Evolutionary conservation across 2,797 vertebrate species (phyloP), one percentile per base, ranked within the genome.

Genomic region (Anolis apletophallus): DNA sequence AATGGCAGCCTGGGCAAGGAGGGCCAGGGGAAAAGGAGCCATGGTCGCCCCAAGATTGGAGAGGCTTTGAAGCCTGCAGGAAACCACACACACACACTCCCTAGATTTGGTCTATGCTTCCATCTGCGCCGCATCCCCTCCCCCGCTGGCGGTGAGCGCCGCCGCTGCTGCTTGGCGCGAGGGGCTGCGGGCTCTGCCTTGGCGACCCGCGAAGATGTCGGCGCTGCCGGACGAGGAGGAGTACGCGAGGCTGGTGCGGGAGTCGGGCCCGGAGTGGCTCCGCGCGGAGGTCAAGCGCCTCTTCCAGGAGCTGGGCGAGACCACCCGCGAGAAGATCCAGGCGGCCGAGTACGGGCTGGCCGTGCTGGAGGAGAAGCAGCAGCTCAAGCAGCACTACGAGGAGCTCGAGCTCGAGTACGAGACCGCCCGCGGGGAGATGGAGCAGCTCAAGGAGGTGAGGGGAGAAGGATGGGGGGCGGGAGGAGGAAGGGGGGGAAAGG

Each of bases 321-420:
- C 98, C 88, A 98, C 97, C 88, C 97, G 97, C 9, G 97, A 99
- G 96, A 99, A 99, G 97, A 99, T 99, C 95, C 98, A 99, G 95
- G 99, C 99, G 90, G 99, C 99, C 2, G 98, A 99, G 92, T 99
- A 99, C 52, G 98, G 99, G 83, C 96, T 99, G 93, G 99, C 96
- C 89, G 99, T 99, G 91, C 97, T 99, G 91, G 98, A 99, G 96
- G 99, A 99, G 97, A 99, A 99, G 89, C 98, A 99, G 94, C 98
- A 97, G 94, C 97, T 99, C 83, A 97, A 99, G 90, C 97, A 97
- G 95, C 96, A 98, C 81, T 98, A 97, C 23, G 98, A 99, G 23
- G 98, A 99, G 92, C 92, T 99, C 93, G 99, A 99, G 95, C 94
- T 96, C 29, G 98, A 99, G 80, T 97, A 98, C 86, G 99, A 99